Percentiles rank a stretch among this genome's conserved stretches.
Evolutionary conservation across 2,888 invertebrate genomes (phyloP).

Genomic region (Temnothorax unifasciatus): DNA sequence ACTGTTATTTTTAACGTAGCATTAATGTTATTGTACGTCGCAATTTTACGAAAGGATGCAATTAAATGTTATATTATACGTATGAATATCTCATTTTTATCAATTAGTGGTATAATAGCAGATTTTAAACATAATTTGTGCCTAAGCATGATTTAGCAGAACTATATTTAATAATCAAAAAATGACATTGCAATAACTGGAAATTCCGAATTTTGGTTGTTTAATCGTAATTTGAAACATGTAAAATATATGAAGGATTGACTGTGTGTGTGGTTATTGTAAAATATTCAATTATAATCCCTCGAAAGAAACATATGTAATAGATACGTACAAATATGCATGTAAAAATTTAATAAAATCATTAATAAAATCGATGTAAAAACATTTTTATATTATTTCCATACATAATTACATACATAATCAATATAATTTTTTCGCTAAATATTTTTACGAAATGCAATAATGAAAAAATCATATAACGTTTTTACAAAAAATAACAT

Average conservation of each 20-base stretch:
- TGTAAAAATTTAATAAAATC: neutral
- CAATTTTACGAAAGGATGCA: neutral
- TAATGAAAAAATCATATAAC: neutral
- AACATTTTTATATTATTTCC: neutral
- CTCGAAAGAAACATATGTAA: neutral
- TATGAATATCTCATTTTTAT: neutral
- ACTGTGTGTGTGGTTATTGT: neutral
- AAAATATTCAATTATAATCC: neutral
- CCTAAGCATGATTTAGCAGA: neutral
- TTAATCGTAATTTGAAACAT: neutral
- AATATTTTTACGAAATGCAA: neutral
- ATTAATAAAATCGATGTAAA: neutral
- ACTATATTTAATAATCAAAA: neutral
- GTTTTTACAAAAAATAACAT: neutral
- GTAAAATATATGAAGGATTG: neutral
- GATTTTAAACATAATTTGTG: neutral
- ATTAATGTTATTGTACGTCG: neutral
- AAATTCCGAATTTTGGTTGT: neutral
- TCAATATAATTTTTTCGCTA: neutral
- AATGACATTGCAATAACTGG: neutral
- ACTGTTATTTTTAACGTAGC: slow-evolving; percentile 11
- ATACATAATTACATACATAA: neutral
- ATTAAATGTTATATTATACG: neutral
- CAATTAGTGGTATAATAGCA: neutral
- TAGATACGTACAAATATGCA: neutral